phyloP scores from a whole-genome alignment of 2,113 vertebrate species.

The Pogona vitticeps region DNA sequence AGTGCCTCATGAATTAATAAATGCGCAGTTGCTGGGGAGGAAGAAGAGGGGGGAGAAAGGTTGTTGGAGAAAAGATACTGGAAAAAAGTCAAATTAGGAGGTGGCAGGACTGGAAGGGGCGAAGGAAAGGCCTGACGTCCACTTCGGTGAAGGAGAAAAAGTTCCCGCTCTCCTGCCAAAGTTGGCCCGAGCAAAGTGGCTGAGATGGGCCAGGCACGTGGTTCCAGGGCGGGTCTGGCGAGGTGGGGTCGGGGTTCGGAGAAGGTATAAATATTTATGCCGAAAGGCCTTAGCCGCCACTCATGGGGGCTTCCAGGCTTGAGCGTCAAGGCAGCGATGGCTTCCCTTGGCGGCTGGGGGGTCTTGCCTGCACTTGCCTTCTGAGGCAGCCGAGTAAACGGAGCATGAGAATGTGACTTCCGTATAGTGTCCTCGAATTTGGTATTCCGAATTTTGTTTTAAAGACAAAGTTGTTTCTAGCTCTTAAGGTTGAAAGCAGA shows the following conservation, averaged over 20 bases:
- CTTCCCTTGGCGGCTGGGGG: background rate
- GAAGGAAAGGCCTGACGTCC: slow-evolving; percentile 45
- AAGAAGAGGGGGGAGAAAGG: slow-evolving; percentile 84
- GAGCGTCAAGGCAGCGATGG: background rate
- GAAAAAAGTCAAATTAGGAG: slow-evolving; percentile 90
- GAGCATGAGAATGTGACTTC: background rate
- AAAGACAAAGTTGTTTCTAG: background rate
- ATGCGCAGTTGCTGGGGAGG: slow-evolving; percentile 98
- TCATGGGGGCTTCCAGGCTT: background rate
- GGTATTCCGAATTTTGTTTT: too few relatives aligned
- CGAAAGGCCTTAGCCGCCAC: background rate
- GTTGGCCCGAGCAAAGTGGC: slow-evolving; percentile 4
- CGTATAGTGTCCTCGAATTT: background rate
- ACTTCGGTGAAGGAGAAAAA: slow-evolving; percentile 44
- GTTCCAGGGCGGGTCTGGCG: background rate
- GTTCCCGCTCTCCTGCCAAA: slow-evolving; percentile 23
- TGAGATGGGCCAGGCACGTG: rapidly evolving
- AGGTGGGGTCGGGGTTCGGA: slow-evolving; percentile 11
- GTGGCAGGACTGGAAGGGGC: slow-evolving; percentile 59
- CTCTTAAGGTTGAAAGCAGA: background rate
- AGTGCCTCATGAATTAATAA: slow-evolving; percentile 99
- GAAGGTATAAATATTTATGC: slow-evolving; percentile 31
- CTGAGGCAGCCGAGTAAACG: background rate
- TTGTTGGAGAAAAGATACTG: slow-evolving; percentile 98
- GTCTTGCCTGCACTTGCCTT: background rate